Percentiles rank a stretch among this genome's conserved stretches.
Evolutionary conservation across 2,888 invertebrate genomes (phyloP).

Genomic region (Limnephilus marmoratus): DNA sequence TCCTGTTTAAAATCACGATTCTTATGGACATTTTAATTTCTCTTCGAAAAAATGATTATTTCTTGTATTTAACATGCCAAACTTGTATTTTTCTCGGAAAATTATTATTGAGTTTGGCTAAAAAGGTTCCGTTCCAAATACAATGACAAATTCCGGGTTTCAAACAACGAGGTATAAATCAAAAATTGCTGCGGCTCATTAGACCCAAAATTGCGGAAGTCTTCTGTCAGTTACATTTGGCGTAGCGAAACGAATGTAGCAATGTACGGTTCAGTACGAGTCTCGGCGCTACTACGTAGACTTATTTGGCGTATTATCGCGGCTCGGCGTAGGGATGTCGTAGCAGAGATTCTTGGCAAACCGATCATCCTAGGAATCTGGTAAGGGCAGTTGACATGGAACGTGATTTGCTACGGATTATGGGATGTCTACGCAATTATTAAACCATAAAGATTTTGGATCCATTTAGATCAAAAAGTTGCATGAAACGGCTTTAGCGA

Average conservation of each 20-base stretch:
- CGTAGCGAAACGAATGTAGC: conserved; percentile 26
- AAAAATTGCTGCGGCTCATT: conserved; percentile 41
- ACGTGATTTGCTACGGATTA: neutral
- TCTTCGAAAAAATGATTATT: neutral
- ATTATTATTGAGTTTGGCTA: neutral
- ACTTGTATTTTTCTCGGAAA: neutral
- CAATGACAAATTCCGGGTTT: neutral
- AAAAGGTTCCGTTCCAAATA: neutral
- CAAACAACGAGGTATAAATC: conserved; percentile 2
- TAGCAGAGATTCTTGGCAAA: neutral
- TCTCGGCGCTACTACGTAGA: neutral
- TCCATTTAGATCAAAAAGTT: too few species aligned
- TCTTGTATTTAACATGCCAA: neutral
- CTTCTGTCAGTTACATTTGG: conserved; percentile 4
- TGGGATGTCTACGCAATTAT: too few species aligned
- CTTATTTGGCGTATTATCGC: neutral
- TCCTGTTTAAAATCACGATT: too few species aligned
- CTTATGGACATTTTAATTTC: too few species aligned
- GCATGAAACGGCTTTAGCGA: too few species aligned
- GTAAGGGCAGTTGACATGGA: neutral
- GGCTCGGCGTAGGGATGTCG: conserved; percentile 5
- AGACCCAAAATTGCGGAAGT: conserved; percentile 38
- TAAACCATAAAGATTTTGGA: too few species aligned
- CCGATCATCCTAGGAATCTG: neutral
- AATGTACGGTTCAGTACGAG: neutral